Evolutionary conservation across 2,797 vertebrate genomes (phyloP).

Genomic region (Brachymystax lenok): DNA sequence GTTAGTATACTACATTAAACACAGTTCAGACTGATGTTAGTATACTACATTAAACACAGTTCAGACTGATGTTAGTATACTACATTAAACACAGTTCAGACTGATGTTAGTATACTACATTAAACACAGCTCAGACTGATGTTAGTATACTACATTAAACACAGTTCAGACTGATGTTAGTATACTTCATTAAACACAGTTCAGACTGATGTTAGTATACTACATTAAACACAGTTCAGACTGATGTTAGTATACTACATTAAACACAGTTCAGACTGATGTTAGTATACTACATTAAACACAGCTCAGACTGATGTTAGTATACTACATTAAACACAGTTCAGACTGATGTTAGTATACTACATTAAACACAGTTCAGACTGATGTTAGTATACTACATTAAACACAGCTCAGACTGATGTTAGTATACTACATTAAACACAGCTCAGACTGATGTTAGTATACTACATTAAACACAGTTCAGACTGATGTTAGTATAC

Average conservation of each 20-base stretch:
- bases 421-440: no score
- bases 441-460: no score
- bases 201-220: not conserved
- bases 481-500: no score
- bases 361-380: no score
- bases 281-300: no score
- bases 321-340: no score
- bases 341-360: not conserved
- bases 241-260: not conserved
- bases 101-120: not conserved
- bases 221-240: no score
- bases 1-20: not conserved
- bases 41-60: not conserved
- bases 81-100: no score
- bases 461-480: not conserved
- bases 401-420: not conserved
- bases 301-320: no score
- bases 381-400: not conserved
- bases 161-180: not conserved
- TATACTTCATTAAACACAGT: no score
- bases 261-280: not conserved
- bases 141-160: not conserved
- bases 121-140: no score
- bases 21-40: not conserved
- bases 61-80: no score